Conservation (phyloP, 1,140 invertebrate genomes). For the Anoplophora glabripennis region DNA sequence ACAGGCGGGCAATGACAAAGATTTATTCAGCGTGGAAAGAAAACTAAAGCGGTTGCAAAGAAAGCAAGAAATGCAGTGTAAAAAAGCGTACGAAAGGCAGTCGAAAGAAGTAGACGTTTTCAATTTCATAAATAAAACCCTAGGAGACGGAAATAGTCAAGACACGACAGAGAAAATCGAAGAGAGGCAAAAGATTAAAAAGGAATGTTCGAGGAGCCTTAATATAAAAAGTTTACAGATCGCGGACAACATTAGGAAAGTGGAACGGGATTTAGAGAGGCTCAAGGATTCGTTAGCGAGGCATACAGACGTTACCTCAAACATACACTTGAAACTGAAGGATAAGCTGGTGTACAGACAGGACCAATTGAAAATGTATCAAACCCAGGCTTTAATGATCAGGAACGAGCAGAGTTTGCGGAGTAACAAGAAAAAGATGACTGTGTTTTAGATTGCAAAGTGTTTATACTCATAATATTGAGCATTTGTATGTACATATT, state of each 20-base stretch:
- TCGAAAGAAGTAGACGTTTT: conserved; percentile 66
- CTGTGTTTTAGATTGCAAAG: conserved; percentile 57
- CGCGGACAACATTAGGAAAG: conserved; percentile 65
- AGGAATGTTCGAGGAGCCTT: conserved; percentile 63
- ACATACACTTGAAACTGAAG: conserved; percentile 58
- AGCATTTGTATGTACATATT: no score
- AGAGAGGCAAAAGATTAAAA: conserved; percentile 52
- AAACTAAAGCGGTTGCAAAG: conserved; percentile 63
- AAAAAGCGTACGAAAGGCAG: conserved; percentile 61
- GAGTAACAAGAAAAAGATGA: conserved; percentile 66
- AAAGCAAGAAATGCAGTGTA: conserved; percentile 60
- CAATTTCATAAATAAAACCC: conserved; percentile 75
- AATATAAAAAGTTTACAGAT: conserved; percentile 74
- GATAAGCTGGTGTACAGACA: conserved; percentile 60
- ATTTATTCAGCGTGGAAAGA: conserved; percentile 69
- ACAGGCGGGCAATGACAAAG: conserved; percentile 63
- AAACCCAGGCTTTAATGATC: conserved; percentile 61
- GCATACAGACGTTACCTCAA: conserved; percentile 55
- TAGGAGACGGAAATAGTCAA: conserved; percentile 45
- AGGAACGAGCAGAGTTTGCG: conserved; percentile 66
- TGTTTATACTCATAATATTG: no score
- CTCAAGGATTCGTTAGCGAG: conserved; percentile 62
- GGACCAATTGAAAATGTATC: conserved; percentile 59
- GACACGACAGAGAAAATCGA: conserved; percentile 36
- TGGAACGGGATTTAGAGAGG: conserved; percentile 65